Percentiles rank a stretch among this genome's conserved stretches.
phyloP scores from a whole-genome alignment of 2,113 vertebrate genomes.

The Odocoileus hemionus region DNA sequence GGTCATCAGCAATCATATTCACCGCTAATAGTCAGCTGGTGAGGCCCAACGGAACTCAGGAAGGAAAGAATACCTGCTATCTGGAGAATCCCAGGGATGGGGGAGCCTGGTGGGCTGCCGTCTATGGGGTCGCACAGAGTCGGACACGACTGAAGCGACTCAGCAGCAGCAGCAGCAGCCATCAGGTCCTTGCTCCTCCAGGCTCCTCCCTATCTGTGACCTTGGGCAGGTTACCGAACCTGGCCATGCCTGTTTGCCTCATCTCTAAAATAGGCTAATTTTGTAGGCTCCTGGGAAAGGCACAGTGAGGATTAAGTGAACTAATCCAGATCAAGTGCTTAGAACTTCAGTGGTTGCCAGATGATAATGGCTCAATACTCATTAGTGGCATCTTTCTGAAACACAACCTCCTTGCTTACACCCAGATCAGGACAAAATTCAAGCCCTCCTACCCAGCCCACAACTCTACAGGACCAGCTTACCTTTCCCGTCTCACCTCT shows the following conservation, averaged over 20 bases:
- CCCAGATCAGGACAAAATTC: background rate
- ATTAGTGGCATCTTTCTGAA: background rate
- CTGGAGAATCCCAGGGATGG: too few relatives aligned
- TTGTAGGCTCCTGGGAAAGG: background rate
- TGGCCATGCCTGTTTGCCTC: background rate
- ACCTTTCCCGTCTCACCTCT: background rate
- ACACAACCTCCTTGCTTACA: background rate
- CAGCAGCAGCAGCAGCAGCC: background rate
- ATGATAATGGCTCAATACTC: rapidly evolving
- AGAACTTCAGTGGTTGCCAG: background rate
- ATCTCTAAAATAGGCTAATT: background rate
- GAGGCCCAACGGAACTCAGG: background rate
- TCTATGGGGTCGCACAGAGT: too few relatives aligned
- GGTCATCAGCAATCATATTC: background rate
- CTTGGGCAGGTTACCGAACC: too few relatives aligned
- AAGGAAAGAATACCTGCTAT: background rate
- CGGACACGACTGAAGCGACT: too few relatives aligned
- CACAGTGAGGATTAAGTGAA: background rate
- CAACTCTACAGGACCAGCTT: background rate
- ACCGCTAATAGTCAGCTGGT: background rate
- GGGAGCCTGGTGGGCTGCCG: too few relatives aligned
- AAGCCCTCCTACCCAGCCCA: background rate
- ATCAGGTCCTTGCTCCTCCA: background rate
- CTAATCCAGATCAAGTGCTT: background rate
- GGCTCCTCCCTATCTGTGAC: background rate